Conservation (phyloP, 1,140 invertebrate genomes). For the Lasioglossum baleicum region DNA sequence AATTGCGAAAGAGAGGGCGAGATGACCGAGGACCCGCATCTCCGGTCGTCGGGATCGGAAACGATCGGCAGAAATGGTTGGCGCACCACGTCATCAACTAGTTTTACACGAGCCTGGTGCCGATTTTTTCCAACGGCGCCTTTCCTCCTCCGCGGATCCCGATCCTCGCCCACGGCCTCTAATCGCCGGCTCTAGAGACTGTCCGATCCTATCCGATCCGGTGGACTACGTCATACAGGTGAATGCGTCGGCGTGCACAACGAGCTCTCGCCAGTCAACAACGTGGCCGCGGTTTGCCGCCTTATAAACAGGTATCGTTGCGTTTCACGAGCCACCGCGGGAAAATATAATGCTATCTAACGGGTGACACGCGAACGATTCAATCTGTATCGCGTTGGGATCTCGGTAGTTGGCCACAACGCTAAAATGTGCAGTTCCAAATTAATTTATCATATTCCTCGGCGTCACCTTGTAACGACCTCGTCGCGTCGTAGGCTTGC, state of each 20-base stretch:
- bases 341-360: slow-evolving; percentile 49
- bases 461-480: too few relatives aligned
- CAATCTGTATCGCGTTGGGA: background rate
- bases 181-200: slow-evolving; percentile 54
- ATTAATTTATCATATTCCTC: too few relatives aligned
- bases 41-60: too few relatives aligned
- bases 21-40: background rate
- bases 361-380: slow-evolving; percentile 33
- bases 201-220: slow-evolving; percentile 63
- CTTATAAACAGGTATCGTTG: slow-evolving; percentile 64
- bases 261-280: slow-evolving; percentile 58
- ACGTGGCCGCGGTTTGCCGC: slow-evolving; percentile 59
- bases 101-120: slow-evolving; percentile 43
- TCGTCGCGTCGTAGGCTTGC: too few relatives aligned
- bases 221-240: slow-evolving; percentile 73
- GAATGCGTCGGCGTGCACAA: slow-evolving; percentile 69
- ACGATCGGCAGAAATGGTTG: slow-evolving; percentile 11
- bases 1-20: background rate
- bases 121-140: slow-evolving; percentile 59
- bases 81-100: slow-evolving; percentile 56
- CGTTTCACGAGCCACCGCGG: slow-evolving; percentile 29
- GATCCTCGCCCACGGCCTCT: slow-evolving; percentile 61
- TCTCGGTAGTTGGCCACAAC: too few relatives aligned
- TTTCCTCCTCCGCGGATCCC: slow-evolving; percentile 60
- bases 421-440: too few relatives aligned